These are phyloP conservation scores for Theristus sp. DNA, from an alignment of 2,888 invertebrate genomes.

Conservation along the genomic window DNA sequence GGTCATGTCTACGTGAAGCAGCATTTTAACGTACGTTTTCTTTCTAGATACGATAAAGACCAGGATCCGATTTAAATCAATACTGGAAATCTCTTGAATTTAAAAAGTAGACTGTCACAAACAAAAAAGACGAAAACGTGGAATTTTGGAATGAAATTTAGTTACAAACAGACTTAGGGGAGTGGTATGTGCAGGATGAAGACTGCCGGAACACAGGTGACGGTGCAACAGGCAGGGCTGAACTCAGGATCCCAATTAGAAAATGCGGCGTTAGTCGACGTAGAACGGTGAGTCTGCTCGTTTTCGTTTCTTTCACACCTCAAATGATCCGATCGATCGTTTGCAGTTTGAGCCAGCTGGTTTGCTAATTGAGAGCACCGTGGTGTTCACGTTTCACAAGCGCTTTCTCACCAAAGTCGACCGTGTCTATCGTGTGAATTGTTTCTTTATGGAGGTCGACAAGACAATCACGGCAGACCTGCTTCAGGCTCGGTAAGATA, in stretches of 20 bases:
- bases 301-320: not conserved
- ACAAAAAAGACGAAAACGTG: no score
- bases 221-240: not conserved
- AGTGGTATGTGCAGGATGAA: no score
- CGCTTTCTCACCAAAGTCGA: not conserved
- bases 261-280: not conserved
- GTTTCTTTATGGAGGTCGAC: slow-evolving; percentile 1
- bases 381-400: not conserved
- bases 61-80: no score
- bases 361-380: not conserved
- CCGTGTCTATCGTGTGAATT: not conserved
- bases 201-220: not conserved
- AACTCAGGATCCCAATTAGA: not conserved
- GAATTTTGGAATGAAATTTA: no score
- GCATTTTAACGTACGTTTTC: not conserved
- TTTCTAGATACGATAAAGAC: no score
- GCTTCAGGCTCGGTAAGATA: no score
- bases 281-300: not conserved
- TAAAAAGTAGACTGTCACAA: no score
- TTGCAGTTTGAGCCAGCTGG: not conserved
- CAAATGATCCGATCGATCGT: not conserved
- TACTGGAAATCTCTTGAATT: no score
- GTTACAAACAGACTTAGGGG: no score
- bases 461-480: not conserved
- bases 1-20: not conserved